phyloP scores from a whole-genome alignment of 2,797 vertebrate genomes.

The Gymnothorax javanicus region DNA sequence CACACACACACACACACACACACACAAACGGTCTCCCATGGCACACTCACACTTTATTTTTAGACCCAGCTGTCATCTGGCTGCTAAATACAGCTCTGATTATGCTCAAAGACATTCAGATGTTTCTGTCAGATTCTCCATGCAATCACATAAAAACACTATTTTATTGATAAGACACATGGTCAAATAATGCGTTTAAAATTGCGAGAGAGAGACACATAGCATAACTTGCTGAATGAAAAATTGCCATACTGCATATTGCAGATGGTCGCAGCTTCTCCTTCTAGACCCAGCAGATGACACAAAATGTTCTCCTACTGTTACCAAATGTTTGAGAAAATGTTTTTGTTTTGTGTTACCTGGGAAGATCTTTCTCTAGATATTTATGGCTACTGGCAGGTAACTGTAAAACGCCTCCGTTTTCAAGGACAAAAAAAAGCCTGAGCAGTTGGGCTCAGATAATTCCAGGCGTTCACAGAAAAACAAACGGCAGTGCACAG shows the following conservation, averaged over 20 bases:
- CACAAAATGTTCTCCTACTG: too few species aligned
- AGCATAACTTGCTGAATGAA: background rate
- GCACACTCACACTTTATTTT: slow-evolving; percentile 57
- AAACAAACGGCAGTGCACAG: background rate
- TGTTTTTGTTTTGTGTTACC: too few species aligned
- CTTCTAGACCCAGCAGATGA: too few species aligned
- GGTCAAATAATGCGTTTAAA: background rate
- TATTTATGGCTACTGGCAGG: slow-evolving; percentile 18
- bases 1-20: background rate
- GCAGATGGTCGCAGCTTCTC: background rate
- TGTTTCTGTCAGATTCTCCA: background rate
- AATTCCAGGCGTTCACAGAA: background rate
- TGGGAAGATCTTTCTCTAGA: too few species aligned
- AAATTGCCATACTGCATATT: background rate
- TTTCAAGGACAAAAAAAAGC: background rate
- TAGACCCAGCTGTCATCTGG: slow-evolving; percentile 56
- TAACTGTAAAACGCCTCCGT: background rate
- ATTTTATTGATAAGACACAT: background rate
- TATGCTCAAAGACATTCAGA: background rate
- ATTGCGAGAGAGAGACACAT: background rate
- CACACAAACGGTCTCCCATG: slow-evolving; percentile 31
- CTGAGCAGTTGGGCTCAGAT: slow-evolving; percentile 7
- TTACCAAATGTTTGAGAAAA: too few species aligned
- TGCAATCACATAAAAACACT: background rate
- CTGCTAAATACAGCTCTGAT: background rate